Base-by-base conservation (phyloP, 2,888 invertebrate genomes). In the Trichopria drosophilae region DNA sequence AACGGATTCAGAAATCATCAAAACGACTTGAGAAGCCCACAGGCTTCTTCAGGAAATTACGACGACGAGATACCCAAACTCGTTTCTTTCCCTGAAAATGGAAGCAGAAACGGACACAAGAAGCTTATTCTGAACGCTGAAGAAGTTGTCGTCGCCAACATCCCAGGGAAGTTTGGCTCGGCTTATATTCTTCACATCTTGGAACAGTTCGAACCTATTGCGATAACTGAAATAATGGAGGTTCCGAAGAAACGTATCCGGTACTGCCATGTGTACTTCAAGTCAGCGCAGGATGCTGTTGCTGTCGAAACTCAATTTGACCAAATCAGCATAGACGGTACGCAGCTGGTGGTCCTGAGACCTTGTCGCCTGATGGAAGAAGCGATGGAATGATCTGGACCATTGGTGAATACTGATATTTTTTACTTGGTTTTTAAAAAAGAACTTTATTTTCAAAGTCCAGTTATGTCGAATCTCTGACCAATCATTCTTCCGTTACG, bases 91-190 rank as follows among this genome's bases (percentile, higher is more conserved):
- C 29, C 20, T 1, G 16, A 36, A 24, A 29, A 28, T 6, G 19
- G 4, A 22, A 43, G 26, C 19, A 16, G 16, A 12, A 18, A 28
- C 9, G 3, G 12, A 13, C 7, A 9, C 1, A 34, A 40, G 12
- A 47, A 41, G 29, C 35, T 49, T 23, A 5, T 62, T 15, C 4
- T 28, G 10, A 7, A 37, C 23, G 65, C 67, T 0, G 51, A 60
- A 37, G 67, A 68, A 51, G 39, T 73, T 10, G 60, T 72, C n/a
- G 61, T 73, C 2, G 71, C 66, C 4, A 73, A 73, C 45, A 55
- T 73, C 34, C 64, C 60, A 35, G 22, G 41, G 1, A 44, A 53
- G 3, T 63, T 49, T 42, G 58, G 62, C 0, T 10, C 57, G 13
- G 49, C 64, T 12, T 70, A 65, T 7, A 65, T 73, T 19, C 48